These are phyloP conservation scores for Scaptomyza flava DNA, from an alignment of 2,888 invertebrate genomes.

Conservation along the genomic window DNA sequence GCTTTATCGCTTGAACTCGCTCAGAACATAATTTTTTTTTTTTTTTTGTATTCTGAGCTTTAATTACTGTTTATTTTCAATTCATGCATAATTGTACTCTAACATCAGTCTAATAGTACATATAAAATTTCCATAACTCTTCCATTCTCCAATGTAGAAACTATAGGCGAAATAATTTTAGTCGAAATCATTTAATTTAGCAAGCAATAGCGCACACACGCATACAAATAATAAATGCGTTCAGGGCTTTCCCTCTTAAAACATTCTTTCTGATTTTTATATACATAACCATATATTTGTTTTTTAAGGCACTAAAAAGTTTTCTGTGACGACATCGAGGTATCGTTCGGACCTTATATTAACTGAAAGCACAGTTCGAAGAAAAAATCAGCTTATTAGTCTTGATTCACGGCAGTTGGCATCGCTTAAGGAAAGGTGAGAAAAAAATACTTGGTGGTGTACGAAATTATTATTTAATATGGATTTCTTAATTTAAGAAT, in stretches of 20 bases:
- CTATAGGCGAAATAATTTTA: too few species aligned
- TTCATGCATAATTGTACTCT: too few species aligned
- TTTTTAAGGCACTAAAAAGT: constrained; percentile 86
- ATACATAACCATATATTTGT: neutral
- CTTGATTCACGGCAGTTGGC: constrained; percentile 85
- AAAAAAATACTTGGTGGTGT: neutral
- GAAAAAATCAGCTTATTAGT: constrained; percentile 86
- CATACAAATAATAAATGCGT: neutral
- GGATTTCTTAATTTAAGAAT: too few species aligned
- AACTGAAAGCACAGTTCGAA: constrained; percentile 86
- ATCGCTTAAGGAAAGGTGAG: constrained; percentile 79
- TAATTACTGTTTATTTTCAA: too few species aligned
- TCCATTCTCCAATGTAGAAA: too few species aligned
- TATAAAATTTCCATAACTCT: too few species aligned
- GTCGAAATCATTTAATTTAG: too few species aligned
- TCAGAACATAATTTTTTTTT: too few species aligned
- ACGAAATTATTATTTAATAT: neutral
- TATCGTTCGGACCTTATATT: constrained; percentile 88
- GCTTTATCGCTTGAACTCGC: too few species aligned
- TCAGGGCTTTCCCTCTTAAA: neutral
- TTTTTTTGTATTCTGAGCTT: too few species aligned
- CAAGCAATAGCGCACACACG: neutral
- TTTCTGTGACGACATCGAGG: constrained; percentile 86
- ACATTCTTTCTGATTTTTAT: neutral
- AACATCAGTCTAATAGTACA: too few species aligned